Evolutionary conservation across 92 coral and sea anemone species (phyloP), one percentile per base, ranked within the genome.

Genomic region (Metridium senile): DNA sequence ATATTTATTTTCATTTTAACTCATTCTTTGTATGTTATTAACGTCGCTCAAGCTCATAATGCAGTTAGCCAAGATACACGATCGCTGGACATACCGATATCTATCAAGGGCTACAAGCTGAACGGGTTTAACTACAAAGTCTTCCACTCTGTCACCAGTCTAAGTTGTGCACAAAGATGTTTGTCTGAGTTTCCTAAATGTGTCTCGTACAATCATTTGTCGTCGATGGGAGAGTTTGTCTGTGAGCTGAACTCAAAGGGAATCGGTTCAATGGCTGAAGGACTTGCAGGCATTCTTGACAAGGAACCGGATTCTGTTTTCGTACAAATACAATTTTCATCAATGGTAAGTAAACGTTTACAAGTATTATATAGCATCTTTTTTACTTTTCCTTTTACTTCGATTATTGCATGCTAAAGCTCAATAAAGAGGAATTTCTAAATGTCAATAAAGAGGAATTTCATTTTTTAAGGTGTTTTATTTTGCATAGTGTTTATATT

Each of bases 111-210:
- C 29, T 62, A 74, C 62, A 74, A 62, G 22, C 79, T 74, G n/a
- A 46, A 59, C 28, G 79, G 79, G 13, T 74, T 34, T 74, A 49
- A 59, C 20, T 59, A 56, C 49, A 61, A 74, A 29, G 58, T 43
- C 10, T 9, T 73, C 11, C 21, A 20, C 27, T 73, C 78, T 30
- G 17, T 59, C 9, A 73, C 66, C 56, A 20, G 57, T n/a, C 23
- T 86, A 9, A 62, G 82, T 6, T 86, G 90, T 49, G 78, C 61
- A 3, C 86, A 81, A 69, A 58, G 66, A 29, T 86, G 86, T 61
- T 43, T 81, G 74, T 52, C 75, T 70, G 13, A 76, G 28, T 57
- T 57, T 49, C 62, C 70, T 13, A 33, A 58, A 4, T 82, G 90
- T 35, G 70, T 66, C 9, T 80, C 90, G 74, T 86, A 68, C 80